Conservation (phyloP, 1,140 invertebrate genomes). For the Phortica variegata region DNA sequence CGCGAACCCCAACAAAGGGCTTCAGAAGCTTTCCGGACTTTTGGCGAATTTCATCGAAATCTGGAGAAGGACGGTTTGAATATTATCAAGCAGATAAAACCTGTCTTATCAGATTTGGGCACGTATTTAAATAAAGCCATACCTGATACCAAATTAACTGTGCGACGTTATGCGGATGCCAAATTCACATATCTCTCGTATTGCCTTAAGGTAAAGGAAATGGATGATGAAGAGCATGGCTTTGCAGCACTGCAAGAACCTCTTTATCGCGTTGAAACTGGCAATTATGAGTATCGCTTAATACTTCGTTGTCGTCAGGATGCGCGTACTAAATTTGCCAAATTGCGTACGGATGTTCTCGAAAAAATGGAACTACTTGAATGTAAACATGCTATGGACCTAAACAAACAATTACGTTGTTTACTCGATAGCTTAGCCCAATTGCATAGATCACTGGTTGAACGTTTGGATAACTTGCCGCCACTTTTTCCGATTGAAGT, state of each 20-base stretch:
- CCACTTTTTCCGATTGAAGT: constrained; percentile 95
- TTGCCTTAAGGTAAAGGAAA: constrained; percentile 95
- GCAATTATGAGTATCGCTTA: constrained; percentile 98
- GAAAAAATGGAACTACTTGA: constrained; percentile 96
- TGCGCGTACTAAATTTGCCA: constrained; percentile 86
- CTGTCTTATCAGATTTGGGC: constrained; percentile 88
- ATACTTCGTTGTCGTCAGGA: constrained; percentile 94
- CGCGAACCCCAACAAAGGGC: constrained; percentile 92
- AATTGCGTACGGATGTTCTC: constrained; percentile 89
- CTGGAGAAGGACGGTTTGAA: constrained; percentile 90
- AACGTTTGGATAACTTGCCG: constrained; percentile 70
- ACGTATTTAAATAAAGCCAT: constrained; percentile 97
- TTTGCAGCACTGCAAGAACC: constrained; percentile 95
- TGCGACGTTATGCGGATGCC: constrained; percentile 95
- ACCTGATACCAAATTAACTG: constrained; percentile 95
- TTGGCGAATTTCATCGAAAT: constrained; percentile 90
- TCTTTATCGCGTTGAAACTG: constrained; percentile 95
- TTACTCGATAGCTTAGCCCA: constrained; percentile 78
- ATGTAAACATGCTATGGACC: constrained; percentile 95
- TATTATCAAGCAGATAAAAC: constrained; percentile 89
- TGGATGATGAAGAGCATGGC: constrained; percentile 97
- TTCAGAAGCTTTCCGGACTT: constrained; percentile 92
- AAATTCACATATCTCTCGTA: constrained; percentile 99
- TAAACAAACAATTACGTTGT: constrained; percentile 81
- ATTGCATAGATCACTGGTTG: constrained; percentile 68